Conservation (phyloP, 2,888 invertebrate species). For the Silvanus unidentatus region DNA sequence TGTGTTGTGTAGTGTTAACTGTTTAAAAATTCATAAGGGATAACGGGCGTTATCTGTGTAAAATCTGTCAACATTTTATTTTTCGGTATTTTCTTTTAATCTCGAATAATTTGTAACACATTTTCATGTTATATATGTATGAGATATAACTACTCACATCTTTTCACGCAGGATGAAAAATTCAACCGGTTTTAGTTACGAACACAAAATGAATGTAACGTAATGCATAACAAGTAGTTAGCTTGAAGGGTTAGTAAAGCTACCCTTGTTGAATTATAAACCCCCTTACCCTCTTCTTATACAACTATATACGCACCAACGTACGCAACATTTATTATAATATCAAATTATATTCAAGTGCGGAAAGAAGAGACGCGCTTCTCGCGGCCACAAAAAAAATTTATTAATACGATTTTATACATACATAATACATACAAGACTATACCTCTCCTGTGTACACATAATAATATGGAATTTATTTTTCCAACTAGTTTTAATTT, state of each 20-base stretch:
- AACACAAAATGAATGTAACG: constrained; percentile 45
- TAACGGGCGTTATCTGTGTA: neutral
- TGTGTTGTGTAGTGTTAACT: too few relatives aligned
- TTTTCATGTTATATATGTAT: constrained; percentile 35
- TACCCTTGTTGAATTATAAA: constrained; percentile 43
- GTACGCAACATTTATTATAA: constrained; percentile 38
- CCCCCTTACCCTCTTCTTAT: constrained; percentile 26
- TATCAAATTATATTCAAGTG: constrained; percentile 27
- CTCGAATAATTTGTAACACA: constrained; percentile 25
- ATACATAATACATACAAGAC: too few relatives aligned
- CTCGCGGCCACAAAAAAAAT: too few relatives aligned
- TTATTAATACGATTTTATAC: too few relatives aligned
- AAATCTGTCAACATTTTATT: constrained; percentile 5
- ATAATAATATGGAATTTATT: neutral
- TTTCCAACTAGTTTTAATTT: too few relatives aligned
- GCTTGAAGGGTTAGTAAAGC: constrained; percentile 41
- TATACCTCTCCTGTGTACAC: too few relatives aligned
- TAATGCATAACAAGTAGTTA: constrained; percentile 48
- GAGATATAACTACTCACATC: constrained; percentile 40
- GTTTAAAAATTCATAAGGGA: too few relatives aligned
- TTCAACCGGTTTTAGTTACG: constrained; percentile 44
- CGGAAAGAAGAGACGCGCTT: neutral
- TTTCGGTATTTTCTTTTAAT: constrained; percentile 15
- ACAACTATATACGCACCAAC: constrained; percentile 21
- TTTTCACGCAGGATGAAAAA: constrained; percentile 43